Evolutionary conservation across 2,797 vertebrate genomes (phyloP).

Genomic region (Orientallactaga sibirica): DNA sequence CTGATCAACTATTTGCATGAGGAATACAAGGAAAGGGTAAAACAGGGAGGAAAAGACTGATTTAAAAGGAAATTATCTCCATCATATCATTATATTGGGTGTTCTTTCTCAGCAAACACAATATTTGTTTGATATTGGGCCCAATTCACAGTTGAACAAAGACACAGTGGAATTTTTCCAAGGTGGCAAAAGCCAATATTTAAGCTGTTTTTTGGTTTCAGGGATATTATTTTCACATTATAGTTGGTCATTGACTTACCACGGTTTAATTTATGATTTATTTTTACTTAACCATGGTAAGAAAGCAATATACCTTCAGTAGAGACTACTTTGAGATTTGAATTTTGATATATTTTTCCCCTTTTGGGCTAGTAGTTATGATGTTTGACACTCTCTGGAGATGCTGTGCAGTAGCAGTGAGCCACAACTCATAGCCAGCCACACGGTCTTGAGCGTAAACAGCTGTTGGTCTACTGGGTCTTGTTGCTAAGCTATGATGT

Average conservation of each 20-base stretch:
- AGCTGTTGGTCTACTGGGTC: too few species aligned
- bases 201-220: not conserved
- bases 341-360: not conserved
- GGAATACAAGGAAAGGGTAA: not conserved
- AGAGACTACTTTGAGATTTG: not conserved
- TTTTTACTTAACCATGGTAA: not conserved
- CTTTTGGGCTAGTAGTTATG: not conserved
- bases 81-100: not conserved
- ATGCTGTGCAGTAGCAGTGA: not conserved
- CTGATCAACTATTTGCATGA: not conserved
- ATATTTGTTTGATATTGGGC: not conserved
- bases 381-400: not conserved
- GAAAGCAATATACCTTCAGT: not conserved
- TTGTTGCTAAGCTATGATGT: not conserved
- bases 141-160: not conserved
- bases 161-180: not conserved
- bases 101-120: not conserved
- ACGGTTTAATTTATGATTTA: not conserved
- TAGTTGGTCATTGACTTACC: not conserved
- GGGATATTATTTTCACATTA: not conserved
- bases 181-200: constrained; percentile 29
- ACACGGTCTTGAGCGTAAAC: too few species aligned
- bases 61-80: not conserved
- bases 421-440: not conserved
- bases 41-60: not conserved